Conservation (phyloP, 2,797 vertebrate genomes). For the Oryzias sinensis region DNA sequence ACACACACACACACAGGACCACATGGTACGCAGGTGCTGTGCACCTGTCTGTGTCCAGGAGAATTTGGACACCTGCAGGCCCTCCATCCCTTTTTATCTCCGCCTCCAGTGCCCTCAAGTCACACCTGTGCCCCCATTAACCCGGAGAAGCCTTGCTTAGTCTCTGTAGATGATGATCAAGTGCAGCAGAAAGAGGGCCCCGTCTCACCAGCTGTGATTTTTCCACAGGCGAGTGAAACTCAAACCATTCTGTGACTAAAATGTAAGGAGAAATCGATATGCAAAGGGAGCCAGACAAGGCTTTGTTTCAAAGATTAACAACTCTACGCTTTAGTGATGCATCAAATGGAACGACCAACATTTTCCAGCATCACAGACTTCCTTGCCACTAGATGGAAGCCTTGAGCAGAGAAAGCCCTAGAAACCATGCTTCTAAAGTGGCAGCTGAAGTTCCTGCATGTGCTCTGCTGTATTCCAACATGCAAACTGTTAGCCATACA, state of each 20-base stretch:
- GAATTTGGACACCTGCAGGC: slow-evolving; percentile 62
- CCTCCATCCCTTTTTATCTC: slow-evolving; percentile 33
- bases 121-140: slow-evolving; percentile 43
- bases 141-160: slow-evolving; percentile 26
- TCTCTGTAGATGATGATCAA: slow-evolving; percentile 38
- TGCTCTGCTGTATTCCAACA: slow-evolving; percentile 28
- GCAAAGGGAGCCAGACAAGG: background rate
- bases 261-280: background rate
- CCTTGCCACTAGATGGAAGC: slow-evolving; percentile 73
- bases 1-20: slow-evolving; percentile 7
- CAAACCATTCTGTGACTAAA: slow-evolving; percentile 41
- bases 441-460: slow-evolving; percentile 24
- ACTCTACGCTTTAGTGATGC: background rate
- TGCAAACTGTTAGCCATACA: slow-evolving; percentile 55
- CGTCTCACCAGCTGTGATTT: slow-evolving; percentile 59
- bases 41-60: slow-evolving; percentile 63
- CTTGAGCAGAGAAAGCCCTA: slow-evolving; percentile 63
- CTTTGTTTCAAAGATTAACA: background rate
- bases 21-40: slow-evolving; percentile 65
- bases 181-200: slow-evolving; percentile 57
- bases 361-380: background rate
- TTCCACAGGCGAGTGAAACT: slow-evolving; percentile 65
- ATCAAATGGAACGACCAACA: background rate
- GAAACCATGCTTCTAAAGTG: slow-evolving; percentile 5
- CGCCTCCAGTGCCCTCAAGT: slow-evolving; percentile 44